Conservation (phyloP, 2,113 vertebrate genomes). For the Sakesphorus luctuosus region DNA sequence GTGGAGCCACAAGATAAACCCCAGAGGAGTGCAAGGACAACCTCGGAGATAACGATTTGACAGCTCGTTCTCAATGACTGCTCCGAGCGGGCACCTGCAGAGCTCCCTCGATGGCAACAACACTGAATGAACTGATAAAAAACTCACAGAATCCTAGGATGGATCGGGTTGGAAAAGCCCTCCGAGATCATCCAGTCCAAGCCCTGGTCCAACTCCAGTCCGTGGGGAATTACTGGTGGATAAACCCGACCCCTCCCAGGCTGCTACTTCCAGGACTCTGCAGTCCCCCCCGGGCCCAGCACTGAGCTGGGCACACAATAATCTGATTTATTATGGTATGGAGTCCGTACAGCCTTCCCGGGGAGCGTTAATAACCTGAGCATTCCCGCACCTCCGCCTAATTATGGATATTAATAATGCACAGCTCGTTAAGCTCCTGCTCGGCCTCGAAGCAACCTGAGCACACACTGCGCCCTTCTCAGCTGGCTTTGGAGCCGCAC, state of each 20-base stretch:
- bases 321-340: neutral
- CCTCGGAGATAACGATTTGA: neutral
- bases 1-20: rapidly evolving
- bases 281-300: neutral
- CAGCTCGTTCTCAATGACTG: neutral
- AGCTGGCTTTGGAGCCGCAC: conserved; percentile 12
- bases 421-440: conserved; percentile 34
- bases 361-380: neutral
- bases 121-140: neutral
- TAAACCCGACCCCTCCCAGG: neutral
- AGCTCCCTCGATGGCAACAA: neutral
- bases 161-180: too few relatives aligned
- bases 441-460: neutral
- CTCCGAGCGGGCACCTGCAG: neutral
- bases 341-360: neutral
- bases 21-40: neutral
- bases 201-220: too few relatives aligned
- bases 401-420: neutral
- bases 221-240: neutral
- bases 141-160: too few relatives aligned
- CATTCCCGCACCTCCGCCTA: neutral
- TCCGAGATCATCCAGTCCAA: too few relatives aligned
- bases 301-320: neutral
- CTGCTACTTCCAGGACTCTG: neutral
- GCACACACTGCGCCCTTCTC: conserved; percentile 14